Conservation (phyloP, 2,113 vertebrate genomes). For the Castor canadensis region DNA sequence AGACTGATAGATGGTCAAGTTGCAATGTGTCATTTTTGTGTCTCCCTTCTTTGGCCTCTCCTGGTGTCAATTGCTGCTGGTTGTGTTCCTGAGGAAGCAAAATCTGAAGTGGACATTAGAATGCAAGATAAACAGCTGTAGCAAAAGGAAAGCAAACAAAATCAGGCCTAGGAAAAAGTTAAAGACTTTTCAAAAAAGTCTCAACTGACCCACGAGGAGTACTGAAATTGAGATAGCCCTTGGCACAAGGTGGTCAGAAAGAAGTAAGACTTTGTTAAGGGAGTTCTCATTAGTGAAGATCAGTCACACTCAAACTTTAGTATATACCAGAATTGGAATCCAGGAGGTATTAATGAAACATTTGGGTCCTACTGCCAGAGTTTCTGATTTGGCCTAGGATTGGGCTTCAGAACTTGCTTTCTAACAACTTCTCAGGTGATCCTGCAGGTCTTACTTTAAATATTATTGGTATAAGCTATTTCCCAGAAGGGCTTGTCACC, state of each 20-base stretch:
- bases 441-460: neutral
- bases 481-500: neutral
- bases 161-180: neutral
- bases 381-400: neutral
- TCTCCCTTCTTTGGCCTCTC: neutral
- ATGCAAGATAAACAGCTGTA: neutral
- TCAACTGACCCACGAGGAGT: neutral
- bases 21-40: neutral
- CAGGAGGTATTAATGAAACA: neutral
- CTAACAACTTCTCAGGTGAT: neutral
- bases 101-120: neutral
- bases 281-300: neutral
- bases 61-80: neutral
- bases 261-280: neutral
- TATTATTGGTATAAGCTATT: neutral
- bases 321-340: neutral
- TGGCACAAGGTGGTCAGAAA: neutral
- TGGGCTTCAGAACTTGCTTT: neutral
- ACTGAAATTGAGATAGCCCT: neutral
- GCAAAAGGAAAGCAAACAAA: neutral
- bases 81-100: neutral
- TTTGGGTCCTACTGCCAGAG: neutral
- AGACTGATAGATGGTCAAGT: neutral
- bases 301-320: neutral
- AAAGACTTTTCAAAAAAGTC: neutral